phyloP scores from a whole-genome alignment of 2,113 vertebrate species.

The Platycercus adscitus region DNA sequence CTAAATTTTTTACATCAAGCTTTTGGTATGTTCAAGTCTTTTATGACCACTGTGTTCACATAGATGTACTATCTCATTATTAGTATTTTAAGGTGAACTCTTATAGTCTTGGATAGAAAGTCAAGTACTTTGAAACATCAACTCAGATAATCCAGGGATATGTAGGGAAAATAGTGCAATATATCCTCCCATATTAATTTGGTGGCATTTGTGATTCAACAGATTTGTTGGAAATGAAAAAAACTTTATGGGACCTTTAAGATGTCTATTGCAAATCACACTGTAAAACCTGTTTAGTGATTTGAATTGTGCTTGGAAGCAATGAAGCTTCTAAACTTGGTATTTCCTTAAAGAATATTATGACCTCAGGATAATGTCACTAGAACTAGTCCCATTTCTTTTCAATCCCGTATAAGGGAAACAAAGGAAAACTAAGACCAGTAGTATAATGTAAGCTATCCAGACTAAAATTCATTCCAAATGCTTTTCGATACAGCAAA shows the following conservation, averaged over 20 bases:
- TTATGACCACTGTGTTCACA: not conserved
- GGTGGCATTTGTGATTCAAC: not conserved
- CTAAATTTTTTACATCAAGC: not conserved
- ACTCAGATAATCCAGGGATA: not conserved
- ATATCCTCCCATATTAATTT: not conserved
- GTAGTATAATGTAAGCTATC: not conserved
- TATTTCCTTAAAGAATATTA: not conserved
- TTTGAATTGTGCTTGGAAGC: not conserved
- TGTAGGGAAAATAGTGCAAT: not conserved
- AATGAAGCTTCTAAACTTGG: not conserved
- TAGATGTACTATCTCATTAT: not conserved
- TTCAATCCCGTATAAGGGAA: constrained; percentile 14
- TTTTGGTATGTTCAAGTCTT: not conserved
- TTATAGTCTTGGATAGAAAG: not conserved
- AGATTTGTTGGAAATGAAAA: not conserved
- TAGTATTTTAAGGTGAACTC: not conserved
- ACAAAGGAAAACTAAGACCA: not conserved
- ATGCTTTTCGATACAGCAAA: not conserved
- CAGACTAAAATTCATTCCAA: not conserved
- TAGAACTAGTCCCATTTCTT: not conserved
- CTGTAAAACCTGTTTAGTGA: not conserved
- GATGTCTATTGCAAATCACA: not conserved
- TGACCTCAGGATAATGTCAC: not conserved
- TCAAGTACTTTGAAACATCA: not conserved
- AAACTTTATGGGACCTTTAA: not conserved